These are phyloP conservation scores for Arvicanthis niloticus DNA, from an alignment of 2,113 vertebrate species.

Conservation along the genomic window DNA sequence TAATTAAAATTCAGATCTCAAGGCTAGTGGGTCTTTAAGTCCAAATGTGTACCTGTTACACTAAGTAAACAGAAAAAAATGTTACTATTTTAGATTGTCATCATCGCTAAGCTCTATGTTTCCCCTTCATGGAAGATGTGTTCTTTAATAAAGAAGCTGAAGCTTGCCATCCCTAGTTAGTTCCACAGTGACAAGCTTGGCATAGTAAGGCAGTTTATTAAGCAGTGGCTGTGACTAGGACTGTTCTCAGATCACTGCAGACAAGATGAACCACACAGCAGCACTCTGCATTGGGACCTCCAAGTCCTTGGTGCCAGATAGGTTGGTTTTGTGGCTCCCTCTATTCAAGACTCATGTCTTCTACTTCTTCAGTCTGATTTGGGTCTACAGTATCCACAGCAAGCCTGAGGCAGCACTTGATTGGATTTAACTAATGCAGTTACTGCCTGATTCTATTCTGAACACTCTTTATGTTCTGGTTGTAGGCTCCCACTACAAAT, in stretches of 20 bases:
- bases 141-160: neutral
- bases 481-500: conserved; percentile 51
- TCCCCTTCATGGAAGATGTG: neutral
- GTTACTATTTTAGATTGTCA: neutral
- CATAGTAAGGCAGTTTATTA: neutral
- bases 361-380: conserved; percentile 49
- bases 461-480: conserved; percentile 48
- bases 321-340: neutral
- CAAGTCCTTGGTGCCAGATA: neutral
- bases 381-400: neutral
- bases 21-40: neutral
- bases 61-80: conserved; percentile 40
- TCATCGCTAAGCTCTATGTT: neutral
- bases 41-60: neutral
- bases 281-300: neutral
- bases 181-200: neutral
- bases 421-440: conserved; percentile 57
- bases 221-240: neutral
- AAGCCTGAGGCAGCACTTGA: conserved; percentile 23
- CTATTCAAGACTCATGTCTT: conserved; percentile 8
- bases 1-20: conserved; percentile 46
- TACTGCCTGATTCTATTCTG: conserved; percentile 20
- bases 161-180: neutral
- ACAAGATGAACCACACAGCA: neutral
- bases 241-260: neutral